Conservation (phyloP, 2,797 vertebrate genomes). For the Onychomys torridus region DNA sequence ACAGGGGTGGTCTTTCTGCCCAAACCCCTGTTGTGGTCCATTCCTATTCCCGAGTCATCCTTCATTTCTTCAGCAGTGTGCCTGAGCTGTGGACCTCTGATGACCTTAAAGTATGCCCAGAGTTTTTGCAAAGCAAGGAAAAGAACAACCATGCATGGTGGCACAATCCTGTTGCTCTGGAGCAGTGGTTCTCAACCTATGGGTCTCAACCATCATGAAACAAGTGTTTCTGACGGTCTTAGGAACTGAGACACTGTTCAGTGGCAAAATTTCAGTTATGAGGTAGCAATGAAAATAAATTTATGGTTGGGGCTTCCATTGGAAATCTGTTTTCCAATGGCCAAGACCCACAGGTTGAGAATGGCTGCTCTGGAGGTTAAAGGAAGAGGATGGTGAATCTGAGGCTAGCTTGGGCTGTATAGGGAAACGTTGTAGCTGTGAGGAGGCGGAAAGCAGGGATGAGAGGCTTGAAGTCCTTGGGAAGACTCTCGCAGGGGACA, state of each 20-base stretch:
- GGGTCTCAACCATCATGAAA: background rate
- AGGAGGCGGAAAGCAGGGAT: background rate
- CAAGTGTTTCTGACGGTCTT: background rate
- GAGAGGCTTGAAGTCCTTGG: background rate
- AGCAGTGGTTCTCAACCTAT: background rate
- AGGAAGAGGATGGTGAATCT: background rate
- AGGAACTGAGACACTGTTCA: background rate
- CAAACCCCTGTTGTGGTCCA: background rate
- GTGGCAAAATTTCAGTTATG: background rate
- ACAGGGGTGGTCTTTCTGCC: background rate
- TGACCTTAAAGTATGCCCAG: background rate
- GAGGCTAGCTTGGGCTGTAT: background rate
- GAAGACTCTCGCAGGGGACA: background rate
- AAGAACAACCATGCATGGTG: background rate
- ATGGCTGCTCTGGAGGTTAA: background rate
- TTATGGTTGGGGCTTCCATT: background rate
- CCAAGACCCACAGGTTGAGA: background rate
- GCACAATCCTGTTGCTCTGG: background rate
- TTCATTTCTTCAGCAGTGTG: background rate
- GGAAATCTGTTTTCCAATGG: background rate
- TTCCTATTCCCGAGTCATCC: too few species aligned
- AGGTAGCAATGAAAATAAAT: background rate
- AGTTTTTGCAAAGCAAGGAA: background rate
- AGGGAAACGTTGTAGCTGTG: background rate
- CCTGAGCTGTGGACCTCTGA: background rate